These are phyloP conservation scores for Gymnoscelis rufifasciata DNA, from an alignment of 2,888 invertebrate genomes.

Conservation along the genomic window DNA sequence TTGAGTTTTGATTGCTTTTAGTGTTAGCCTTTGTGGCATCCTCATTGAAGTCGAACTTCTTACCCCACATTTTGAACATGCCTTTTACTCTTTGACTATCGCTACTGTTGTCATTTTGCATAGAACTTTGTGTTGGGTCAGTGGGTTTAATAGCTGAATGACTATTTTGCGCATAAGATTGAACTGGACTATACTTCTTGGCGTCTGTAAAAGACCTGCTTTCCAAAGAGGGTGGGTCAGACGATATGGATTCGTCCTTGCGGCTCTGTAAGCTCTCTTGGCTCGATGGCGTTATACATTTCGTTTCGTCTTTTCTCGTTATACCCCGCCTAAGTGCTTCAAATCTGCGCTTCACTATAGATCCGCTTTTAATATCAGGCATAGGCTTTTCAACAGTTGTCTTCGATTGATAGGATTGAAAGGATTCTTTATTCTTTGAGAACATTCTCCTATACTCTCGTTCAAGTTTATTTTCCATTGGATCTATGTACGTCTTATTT, in stretches of 20 bases:
- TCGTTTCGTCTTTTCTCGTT: slow-evolving; percentile 47
- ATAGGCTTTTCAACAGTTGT: slow-evolving; percentile 33
- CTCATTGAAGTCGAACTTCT: slow-evolving; percentile 58
- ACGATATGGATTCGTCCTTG: slow-evolving; percentile 56
- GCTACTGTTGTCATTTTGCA: slow-evolving; percentile 34
- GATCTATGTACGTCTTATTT: slow-evolving; percentile 39
- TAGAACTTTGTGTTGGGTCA: slow-evolving; percentile 31
- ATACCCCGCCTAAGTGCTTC: slow-evolving; percentile 52
- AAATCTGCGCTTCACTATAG: slow-evolving; percentile 50
- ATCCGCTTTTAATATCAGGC: slow-evolving; percentile 46
- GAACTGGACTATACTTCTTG: slow-evolving; percentile 40
- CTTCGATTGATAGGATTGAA: slow-evolving; percentile 22
- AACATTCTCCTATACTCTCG: slow-evolving; percentile 57
- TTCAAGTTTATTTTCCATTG: slow-evolving; percentile 60
- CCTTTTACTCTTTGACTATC: slow-evolving; percentile 52
- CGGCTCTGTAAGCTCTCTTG: slow-evolving; percentile 35
- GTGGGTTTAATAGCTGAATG: slow-evolving; percentile 27
- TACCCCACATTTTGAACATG: slow-evolving; percentile 64
- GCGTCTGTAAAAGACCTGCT: slow-evolving; percentile 48
- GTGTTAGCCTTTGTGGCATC: slow-evolving; percentile 28
- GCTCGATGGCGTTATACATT: slow-evolving; percentile 33
- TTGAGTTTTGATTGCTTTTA: slow-evolving; percentile 12
- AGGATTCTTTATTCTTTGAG: slow-evolving; percentile 36
- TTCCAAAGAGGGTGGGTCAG: slow-evolving; percentile 60
- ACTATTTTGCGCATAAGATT: slow-evolving; percentile 20